phyloP scores from a whole-genome alignment of 1,140 invertebrate genomes.

The Apis mellifera region DNA sequence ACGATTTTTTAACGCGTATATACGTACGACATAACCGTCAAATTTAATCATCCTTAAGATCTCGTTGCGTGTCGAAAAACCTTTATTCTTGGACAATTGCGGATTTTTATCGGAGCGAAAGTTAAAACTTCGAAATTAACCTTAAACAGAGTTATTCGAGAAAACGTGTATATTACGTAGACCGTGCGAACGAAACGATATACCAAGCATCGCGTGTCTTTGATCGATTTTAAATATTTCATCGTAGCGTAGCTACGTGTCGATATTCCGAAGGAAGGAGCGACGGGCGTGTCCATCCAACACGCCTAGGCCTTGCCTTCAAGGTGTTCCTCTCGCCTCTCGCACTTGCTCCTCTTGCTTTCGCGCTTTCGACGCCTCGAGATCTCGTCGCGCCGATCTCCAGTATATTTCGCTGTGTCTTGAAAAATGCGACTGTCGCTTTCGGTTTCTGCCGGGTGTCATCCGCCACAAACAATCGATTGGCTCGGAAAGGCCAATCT shows the following conservation, averaged over 20 bases:
- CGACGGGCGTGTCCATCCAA: slow-evolving; percentile 51
- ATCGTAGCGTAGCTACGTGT: neutral
- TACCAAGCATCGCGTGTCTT: too few relatives aligned
- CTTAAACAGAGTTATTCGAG: neutral
- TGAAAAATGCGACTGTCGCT: slow-evolving; percentile 12
- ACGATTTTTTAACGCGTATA: too few relatives aligned
- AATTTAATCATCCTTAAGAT: too few relatives aligned
- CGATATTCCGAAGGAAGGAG: slow-evolving; percentile 16
- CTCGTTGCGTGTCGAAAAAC: too few relatives aligned
- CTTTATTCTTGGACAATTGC: too few relatives aligned
- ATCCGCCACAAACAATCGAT: slow-evolving; percentile 12
- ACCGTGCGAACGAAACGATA: neutral
- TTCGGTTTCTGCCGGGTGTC: neutral
- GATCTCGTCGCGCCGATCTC: slow-evolving; percentile 12
- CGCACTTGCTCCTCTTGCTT: slow-evolving; percentile 22
- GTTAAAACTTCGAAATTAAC: neutral
- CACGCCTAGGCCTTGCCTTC: slow-evolving; percentile 59
- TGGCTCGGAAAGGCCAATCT: neutral
- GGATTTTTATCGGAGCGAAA: too few relatives aligned
- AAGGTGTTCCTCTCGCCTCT: slow-evolving; percentile 28
- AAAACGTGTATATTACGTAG: neutral
- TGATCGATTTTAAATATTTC: slow-evolving; percentile 2
- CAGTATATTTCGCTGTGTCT: neutral
- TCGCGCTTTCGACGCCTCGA: neutral
- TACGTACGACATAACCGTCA: too few relatives aligned